Base-by-base conservation (phyloP, 2,113 vertebrate genomes). In the Limnothrissa miodon region DNA sequence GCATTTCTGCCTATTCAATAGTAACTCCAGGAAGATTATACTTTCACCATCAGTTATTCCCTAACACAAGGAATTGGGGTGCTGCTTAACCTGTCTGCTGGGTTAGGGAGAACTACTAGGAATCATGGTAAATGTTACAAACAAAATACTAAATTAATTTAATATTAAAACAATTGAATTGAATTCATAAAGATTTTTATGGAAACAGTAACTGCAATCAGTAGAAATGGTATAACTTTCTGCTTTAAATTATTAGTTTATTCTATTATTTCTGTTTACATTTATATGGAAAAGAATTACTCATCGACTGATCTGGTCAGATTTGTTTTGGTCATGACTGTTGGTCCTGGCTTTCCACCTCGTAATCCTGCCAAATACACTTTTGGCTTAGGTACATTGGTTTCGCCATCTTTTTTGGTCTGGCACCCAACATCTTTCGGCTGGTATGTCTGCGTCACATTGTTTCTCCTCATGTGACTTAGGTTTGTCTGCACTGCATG, bases 401-500 rank as follows among this genome's bases (percentile, higher is more conserved):
- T 96, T 0, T 90, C 85, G 17, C 84, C 83, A 8, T 97, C 96
- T 25, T 17, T 88, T 88, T 91, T 96, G 1, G 92, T 95, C 84
- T 99, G 97, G 9, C 93, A 94, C 82, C 87, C 13, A 0, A 0
- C 87, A 0, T 94, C 82, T 80, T 93, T 97, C 0, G 86, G 86
- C 29, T 88, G 86, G 88, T 96, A 99, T 0, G 95, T 96, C 83
- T 99, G 98, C 33, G 93, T 93, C 85, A 0, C 81, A 59, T 94
- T 98, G 1, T 97, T 95, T 88, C 97, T 93, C 88, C 96, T 96
- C 96, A 96, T 94, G 81, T 97, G 95, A 89, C 97, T 99, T 86
- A 95, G 89, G 36, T 97, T 85, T 1, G 97, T 99, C 90, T 99
- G 98, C 56, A 92, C 79, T 0, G 96, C 94, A 2, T 89, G 95